Evolutionary conservation across 2,888 invertebrate genomes (phyloP).

Genomic region (Adelphocoris suturalis): DNA sequence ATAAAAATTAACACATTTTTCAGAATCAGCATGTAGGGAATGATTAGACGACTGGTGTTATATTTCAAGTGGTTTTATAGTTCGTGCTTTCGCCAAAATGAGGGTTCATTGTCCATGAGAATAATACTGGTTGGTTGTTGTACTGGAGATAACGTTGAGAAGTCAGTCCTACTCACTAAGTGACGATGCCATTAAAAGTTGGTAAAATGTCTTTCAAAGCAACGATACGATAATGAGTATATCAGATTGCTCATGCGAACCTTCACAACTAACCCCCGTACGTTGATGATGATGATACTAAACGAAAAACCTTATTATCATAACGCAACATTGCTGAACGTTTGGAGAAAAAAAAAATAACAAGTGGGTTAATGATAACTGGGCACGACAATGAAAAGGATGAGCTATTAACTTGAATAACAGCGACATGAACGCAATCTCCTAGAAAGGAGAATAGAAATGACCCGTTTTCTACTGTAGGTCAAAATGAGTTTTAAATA

Average conservation of each 20-base stretch:
- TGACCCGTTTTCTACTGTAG: background rate
- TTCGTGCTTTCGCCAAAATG: background rate
- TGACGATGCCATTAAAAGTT: background rate
- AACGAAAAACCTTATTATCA: constrained; percentile 17
- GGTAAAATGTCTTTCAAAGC: background rate
- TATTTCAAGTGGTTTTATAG: too few species aligned
- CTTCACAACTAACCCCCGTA: background rate
- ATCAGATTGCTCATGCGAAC: constrained; percentile 20
- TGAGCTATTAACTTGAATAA: constrained; percentile 20
- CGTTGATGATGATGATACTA: background rate
- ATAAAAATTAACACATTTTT: too few species aligned
- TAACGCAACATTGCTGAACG: constrained; percentile 20
- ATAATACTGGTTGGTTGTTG: too few species aligned
- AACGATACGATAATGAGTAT: background rate
- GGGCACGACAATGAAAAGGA: constrained; percentile 27
- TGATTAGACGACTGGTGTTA: too few species aligned
- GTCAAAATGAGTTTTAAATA: background rate
- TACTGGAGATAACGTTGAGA: too few species aligned
- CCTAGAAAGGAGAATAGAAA: background rate
- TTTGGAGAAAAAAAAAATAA: background rate
- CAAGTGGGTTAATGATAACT: constrained; percentile 33
- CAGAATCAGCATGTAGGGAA: too few species aligned
- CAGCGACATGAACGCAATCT: background rate
- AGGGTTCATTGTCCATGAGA: background rate
- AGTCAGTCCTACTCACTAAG: background rate